These are phyloP conservation scores for Orthosia incerta DNA, from an alignment of 2,888 invertebrate genomes.

Conservation along the genomic window DNA sequence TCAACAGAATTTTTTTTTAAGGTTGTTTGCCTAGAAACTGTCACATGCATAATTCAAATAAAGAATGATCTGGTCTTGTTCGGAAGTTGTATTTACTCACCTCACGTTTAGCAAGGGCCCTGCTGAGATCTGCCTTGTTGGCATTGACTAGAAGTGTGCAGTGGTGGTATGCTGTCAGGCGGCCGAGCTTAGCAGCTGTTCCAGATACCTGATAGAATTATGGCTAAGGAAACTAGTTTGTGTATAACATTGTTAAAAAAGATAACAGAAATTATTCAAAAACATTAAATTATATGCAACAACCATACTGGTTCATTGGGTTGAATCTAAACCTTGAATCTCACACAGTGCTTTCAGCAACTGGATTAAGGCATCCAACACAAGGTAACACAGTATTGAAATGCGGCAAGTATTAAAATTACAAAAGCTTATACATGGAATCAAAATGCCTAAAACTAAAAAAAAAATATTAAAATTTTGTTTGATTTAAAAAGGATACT, in stretches of 20 bases:
- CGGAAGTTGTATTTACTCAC: conserved; percentile 86
- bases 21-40: neutral
- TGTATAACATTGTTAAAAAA: conserved; percentile 9
- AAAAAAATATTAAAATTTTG: neutral
- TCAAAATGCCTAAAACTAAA: neutral
- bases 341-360: neutral
- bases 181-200: conserved; percentile 97
- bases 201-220: conserved; percentile 95
- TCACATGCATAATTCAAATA: neutral
- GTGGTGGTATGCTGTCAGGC: conserved; percentile 98
- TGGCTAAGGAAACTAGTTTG: conserved; percentile 70
- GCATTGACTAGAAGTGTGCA: conserved; percentile 98
- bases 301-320: neutral
- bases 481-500: conserved; percentile 90
- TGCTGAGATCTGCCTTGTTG: conserved; percentile 94
- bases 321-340: neutral
- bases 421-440: neutral
- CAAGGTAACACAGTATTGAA: neutral
- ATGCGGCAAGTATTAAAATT: neutral
- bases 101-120: conserved; percentile 94
- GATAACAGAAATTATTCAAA: neutral
- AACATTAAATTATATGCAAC: neutral
- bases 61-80: conserved; percentile 15
- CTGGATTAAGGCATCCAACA: neutral
- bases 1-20: neutral